A percentile compares a stretch with the other conserved stretches of the same genome.
phyloP scores from a whole-genome alignment of 2,888 invertebrate species.

The Patella ulyssiponensis region DNA sequence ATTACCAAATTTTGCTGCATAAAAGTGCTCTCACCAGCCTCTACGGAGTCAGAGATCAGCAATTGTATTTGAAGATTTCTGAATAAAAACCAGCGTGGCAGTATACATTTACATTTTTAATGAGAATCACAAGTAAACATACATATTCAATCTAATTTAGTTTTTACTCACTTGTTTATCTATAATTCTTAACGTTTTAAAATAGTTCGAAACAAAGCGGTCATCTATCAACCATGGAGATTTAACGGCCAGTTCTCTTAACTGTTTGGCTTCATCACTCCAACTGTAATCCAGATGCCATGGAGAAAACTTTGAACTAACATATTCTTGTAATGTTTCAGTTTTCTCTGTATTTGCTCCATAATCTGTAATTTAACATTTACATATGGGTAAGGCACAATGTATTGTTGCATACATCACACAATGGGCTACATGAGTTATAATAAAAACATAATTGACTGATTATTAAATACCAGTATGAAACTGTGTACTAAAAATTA shows the following conservation, averaged over 20 bases:
- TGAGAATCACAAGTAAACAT: not conserved
- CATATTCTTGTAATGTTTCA: slow-evolving; percentile 65
- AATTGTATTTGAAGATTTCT: not conserved
- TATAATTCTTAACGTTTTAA: slow-evolving; percentile 67
- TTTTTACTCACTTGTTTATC: slow-evolving; percentile 62
- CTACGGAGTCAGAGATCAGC: no score
- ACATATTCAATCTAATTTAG: not conserved
- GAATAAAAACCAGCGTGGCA: not conserved
- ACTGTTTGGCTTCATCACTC: slow-evolving; percentile 66
- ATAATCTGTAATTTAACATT: slow-evolving; percentile 50
- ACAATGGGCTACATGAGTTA: no score
- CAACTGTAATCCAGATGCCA: slow-evolving; percentile 71
- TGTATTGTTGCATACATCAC: no score
- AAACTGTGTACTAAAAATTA: no score
- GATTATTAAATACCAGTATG: no score
- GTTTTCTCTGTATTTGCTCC: slow-evolving; percentile 66
- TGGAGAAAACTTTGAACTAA: slow-evolving; percentile 63
- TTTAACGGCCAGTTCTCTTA: slow-evolving; percentile 68
- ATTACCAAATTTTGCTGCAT: no score
- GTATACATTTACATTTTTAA: not conserved
- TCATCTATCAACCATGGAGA: slow-evolving; percentile 70
- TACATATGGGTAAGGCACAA: no score
- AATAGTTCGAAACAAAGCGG: slow-evolving; percentile 64
- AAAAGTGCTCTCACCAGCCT: no score
- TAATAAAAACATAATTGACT: no score